Evolutionary conservation across 2,888 invertebrate species (phyloP).

Genomic region (Sminthurides aquaticus): DNA sequence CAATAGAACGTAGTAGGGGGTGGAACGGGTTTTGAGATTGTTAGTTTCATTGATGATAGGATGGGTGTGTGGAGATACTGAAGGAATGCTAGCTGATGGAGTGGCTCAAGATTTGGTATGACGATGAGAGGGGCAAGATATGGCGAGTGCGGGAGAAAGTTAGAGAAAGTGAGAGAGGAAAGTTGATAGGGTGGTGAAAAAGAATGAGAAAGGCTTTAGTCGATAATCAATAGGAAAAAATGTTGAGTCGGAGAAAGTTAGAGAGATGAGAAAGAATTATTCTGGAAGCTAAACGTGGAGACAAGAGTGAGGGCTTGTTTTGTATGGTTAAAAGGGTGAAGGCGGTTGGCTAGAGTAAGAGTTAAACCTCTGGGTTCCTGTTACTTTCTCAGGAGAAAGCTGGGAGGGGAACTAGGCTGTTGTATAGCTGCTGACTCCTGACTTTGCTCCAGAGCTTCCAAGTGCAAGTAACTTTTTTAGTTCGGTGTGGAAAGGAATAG

Average conservation of each 20-base stretch:
- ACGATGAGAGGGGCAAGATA: not conserved
- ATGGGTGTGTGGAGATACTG: not conserved
- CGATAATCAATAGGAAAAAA: constrained; percentile 17
- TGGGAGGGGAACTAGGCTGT: too few species aligned
- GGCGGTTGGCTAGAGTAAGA: too few species aligned
- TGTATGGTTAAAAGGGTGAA: too few species aligned
- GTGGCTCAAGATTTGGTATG: not conserved
- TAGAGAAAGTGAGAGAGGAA: not conserved
- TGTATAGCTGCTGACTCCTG: too few species aligned
- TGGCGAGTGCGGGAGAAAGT: not conserved
- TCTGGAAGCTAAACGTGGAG: not conserved
- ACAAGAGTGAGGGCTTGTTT: not conserved
- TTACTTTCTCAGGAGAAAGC: not conserved
- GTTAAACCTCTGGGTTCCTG: not conserved
- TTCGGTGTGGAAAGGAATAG: not conserved
- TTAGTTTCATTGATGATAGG: not conserved
- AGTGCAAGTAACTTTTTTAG: not conserved
- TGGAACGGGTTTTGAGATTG: too few species aligned
- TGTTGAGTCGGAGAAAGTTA: not conserved
- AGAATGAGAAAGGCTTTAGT: constrained; percentile 11
- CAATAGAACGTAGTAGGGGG: not conserved
- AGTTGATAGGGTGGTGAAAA: not conserved
- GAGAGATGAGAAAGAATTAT: not conserved
- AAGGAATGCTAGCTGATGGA: not conserved
- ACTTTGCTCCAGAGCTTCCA: not conserved